Conservation (phyloP, 1,140 invertebrate species). For the Limonius californicus region DNA sequence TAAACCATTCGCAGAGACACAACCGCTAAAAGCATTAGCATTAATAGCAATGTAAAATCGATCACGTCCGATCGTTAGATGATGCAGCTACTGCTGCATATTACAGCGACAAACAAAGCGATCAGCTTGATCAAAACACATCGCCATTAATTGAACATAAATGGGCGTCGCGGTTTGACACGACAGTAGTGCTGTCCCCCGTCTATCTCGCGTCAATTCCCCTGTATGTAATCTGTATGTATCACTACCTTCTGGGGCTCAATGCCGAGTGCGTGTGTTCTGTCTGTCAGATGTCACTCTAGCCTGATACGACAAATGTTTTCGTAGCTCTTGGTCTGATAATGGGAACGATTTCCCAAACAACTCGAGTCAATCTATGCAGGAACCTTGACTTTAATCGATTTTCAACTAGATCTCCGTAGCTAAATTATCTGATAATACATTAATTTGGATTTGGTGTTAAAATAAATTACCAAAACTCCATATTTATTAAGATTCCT, state of each 20-base stretch:
- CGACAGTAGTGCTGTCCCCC: slow-evolving; percentile 14
- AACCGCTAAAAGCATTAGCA: not conserved
- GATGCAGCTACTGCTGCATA: not conserved
- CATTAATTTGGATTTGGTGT: too few species aligned
- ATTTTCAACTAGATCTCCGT: too few species aligned
- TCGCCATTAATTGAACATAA: slow-evolving; percentile 23
- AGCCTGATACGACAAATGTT: slow-evolving; percentile 14
- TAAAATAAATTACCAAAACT: too few species aligned
- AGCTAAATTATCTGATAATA: too few species aligned
- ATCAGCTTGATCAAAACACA: slow-evolving; percentile 12
- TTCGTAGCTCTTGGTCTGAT: not conserved
- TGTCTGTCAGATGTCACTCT: slow-evolving; percentile 18
- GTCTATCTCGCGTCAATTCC: slow-evolving; percentile 23
- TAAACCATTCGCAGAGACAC: too few species aligned
- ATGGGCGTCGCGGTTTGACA: slow-evolving; percentile 20
- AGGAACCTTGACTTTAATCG: too few species aligned
- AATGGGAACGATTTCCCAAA: not conserved
- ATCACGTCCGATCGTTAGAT: slow-evolving; percentile 13
- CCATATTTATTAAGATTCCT: too few species aligned
- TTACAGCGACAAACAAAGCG: not conserved
- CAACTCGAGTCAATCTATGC: too few species aligned
- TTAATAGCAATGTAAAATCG: slow-evolving; percentile 3
- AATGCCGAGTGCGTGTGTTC: slow-evolving; percentile 8
- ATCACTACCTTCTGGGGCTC: slow-evolving; percentile 9
- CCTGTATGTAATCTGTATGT: slow-evolving; percentile 19